Percentiles rank a stretch among this genome's conserved stretches.
Evolutionary conservation across 2,888 invertebrate species (phyloP).

Genomic region (Leucophora obtusa): DNA sequence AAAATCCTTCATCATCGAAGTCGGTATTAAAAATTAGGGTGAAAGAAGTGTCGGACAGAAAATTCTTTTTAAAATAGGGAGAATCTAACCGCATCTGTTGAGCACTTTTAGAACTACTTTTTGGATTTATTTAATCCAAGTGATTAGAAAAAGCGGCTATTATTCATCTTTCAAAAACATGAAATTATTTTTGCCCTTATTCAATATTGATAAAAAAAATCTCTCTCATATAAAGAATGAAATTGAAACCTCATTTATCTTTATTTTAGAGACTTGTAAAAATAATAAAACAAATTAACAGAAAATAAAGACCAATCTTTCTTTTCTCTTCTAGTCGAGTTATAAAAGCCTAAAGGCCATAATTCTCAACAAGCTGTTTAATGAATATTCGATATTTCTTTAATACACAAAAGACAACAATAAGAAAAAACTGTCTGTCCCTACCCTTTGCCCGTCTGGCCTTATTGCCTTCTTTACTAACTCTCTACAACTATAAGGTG

Average conservation of each 20-base stretch:
- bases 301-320: constrained; percentile 1
- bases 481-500: background rate
- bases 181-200: background rate
- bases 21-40: too few species aligned
- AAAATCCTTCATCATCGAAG: too few species aligned
- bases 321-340: background rate
- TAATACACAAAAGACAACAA: background rate
- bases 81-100: too few species aligned
- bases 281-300: background rate
- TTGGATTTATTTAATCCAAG: too few species aligned
- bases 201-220: background rate
- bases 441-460: background rate
- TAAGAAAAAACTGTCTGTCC: background rate
- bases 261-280: constrained; percentile 18
- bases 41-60: too few species aligned
- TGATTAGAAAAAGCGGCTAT: too few species aligned
- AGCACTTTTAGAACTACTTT: too few species aligned
- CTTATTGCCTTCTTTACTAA: background rate
- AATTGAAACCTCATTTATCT: constrained; percentile 30
- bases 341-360: constrained; percentile 9
- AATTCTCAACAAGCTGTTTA: constrained; percentile 21
- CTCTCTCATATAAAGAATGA: background rate
- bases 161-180: too few species aligned
- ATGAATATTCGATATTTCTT: constrained; percentile 19
- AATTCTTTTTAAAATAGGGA: too few species aligned